Conservation (phyloP, 2,888 invertebrate species). For the Lepidocyrtoides sp. region DNA sequence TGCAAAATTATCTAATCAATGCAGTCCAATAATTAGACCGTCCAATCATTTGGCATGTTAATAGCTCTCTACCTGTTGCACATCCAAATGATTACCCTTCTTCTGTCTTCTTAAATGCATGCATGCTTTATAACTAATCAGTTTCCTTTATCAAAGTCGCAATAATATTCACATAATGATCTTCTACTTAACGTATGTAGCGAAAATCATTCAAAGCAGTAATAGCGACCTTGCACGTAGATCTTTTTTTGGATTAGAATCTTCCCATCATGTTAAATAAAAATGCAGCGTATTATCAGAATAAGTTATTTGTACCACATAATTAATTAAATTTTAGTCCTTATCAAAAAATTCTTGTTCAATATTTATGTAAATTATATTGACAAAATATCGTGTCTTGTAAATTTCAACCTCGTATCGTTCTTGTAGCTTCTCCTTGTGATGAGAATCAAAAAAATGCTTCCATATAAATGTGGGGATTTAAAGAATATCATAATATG, state of each 20-base stretch:
- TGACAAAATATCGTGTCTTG: slow-evolving; percentile 34
- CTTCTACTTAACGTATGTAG: not conserved
- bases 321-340: not conserved
- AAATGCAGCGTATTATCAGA: not conserved
- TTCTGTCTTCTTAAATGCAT: not conserved
- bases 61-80: too few relatives aligned
- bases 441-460: not conserved
- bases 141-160: slow-evolving; percentile 3
- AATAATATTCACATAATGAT: slow-evolving; percentile 14
- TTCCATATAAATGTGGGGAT: too few relatives aligned
- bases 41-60: not conserved
- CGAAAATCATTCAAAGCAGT: not conserved
- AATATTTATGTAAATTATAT: slow-evolving; percentile 5
- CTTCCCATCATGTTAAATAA: not conserved
- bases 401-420: slow-evolving; percentile 16
- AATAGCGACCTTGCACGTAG: not conserved
- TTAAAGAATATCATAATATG: too few relatives aligned
- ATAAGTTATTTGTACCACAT: not conserved
- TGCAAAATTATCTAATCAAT: not conserved
- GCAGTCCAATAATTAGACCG: not conserved
- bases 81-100: too few relatives aligned
- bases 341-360: slow-evolving; percentile 6
- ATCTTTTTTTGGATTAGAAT: slow-evolving; percentile 6
- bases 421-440: not conserved
- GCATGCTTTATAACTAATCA: not conserved